These are phyloP conservation scores for Phodopus roborovskii DNA, from an alignment of 2,113 vertebrate genomes.

Conservation along the genomic window DNA sequence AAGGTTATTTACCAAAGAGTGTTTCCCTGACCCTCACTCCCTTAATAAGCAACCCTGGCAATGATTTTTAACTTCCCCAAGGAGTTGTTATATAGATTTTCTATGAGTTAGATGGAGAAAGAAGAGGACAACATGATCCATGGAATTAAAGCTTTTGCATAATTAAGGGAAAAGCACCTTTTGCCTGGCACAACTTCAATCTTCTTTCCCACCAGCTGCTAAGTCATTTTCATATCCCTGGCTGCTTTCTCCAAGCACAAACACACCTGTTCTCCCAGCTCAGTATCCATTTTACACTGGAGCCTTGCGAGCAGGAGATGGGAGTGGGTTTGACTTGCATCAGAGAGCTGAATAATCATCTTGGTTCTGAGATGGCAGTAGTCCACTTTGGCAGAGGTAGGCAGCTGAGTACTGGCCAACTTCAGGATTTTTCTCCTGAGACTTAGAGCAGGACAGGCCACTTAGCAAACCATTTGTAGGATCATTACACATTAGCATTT, in stretches of 20 bases:
- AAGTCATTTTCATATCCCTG: slow-evolving; percentile 88
- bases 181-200: slow-evolving; percentile 88
- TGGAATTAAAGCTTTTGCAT: slow-evolving; percentile 85
- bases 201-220: slow-evolving; percentile 89
- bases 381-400: slow-evolving; percentile 56
- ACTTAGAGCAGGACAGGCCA: not conserved
- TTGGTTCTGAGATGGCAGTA: slow-evolving; percentile 69
- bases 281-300: slow-evolving; percentile 86
- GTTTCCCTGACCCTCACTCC: slow-evolving; percentile 58
- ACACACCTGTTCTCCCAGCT: slow-evolving; percentile 89
- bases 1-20: slow-evolving; percentile 46
- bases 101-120: slow-evolving; percentile 76
- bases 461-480: slow-evolving; percentile 51
- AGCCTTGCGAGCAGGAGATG: slow-evolving; percentile 80
- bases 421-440: slow-evolving; percentile 47
- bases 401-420: slow-evolving; percentile 7
- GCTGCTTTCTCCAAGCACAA: slow-evolving; percentile 86
- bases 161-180: slow-evolving; percentile 85
- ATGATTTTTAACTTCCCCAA: slow-evolving; percentile 76
- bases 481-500: slow-evolving; percentile 25
- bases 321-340: slow-evolving; percentile 81
- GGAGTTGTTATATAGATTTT: slow-evolving; percentile 67
- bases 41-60: slow-evolving; percentile 68
- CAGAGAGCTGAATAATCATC: slow-evolving; percentile 72
- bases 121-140: slow-evolving; percentile 85